Base-by-base conservation (phyloP, 2,888 invertebrate genomes). In the Acleris literana region DNA sequence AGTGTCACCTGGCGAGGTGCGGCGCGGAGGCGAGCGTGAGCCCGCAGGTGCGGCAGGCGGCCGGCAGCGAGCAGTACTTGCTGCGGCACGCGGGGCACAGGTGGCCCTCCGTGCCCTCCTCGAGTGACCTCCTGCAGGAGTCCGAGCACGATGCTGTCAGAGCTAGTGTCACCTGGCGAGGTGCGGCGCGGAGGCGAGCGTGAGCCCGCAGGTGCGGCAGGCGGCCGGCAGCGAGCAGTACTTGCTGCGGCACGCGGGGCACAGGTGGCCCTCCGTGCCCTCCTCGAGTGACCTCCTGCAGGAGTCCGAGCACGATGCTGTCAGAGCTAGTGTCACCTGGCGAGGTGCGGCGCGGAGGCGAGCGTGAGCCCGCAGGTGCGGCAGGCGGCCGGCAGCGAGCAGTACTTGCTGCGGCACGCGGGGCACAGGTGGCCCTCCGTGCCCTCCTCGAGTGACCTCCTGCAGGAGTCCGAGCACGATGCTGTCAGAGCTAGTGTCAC, bases 221-320 rank as follows among this genome's bases (percentile, higher is more conserved):
- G 99, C 99, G 3, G 98, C 97, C 0, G 99, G 99, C 77, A 99
- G 93, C 85, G 99, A 98, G 88, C 99, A 99, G 90, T 99, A 99
- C 92, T 99, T 98, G 88, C 98, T 97, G 76, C 96, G 96, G 87
- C 99, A 99, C 86, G 99, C 98, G n/a, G 98, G 97, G 77, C 97
- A 98, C 78, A 97, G 94, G 83, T 97, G 97, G 1, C 97, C 97
- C 13, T 95, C 95, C 22, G 96, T 95, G 59, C 94, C 94, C 56
- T n/a, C n/a, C n/a, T n/a, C n/a, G n/a, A n/a, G n/a, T n/a, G n/a
- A n/a, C n/a, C n/a, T n/a, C n/a, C 39, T 13, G 39, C 13, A 39
- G 39, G 39, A 13, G 39, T 33, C 33, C 33, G 11, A 33, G 33
- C 33, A 33, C 11, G 3, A 33, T 33, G 33, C 33, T 33, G 11